A percentile compares a stretch with the other conserved stretches of the same genome.
Conservation (phyloP, 1,140 invertebrate species). For the Zelostemma sp. region DNA sequence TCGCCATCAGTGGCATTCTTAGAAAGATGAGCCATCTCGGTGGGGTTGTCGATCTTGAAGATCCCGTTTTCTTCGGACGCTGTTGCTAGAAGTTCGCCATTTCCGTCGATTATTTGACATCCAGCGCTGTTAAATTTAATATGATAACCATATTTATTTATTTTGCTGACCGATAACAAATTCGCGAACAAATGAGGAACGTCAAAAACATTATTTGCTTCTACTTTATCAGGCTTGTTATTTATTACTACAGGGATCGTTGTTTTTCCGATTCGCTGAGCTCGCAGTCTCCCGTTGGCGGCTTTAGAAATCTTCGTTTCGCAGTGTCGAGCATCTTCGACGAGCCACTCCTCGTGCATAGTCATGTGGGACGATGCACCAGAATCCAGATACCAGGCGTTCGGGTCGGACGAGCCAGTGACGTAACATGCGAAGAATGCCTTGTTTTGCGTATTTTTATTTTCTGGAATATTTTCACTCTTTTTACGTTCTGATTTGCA, state of each 20-base stretch:
- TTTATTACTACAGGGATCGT: neutral
- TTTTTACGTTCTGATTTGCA: too few species aligned
- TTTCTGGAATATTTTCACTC: too few species aligned
- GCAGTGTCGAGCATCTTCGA: neutral
- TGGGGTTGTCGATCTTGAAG: constrained; percentile 5
- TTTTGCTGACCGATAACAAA: constrained; percentile 30
- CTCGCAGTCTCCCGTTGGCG: constrained; percentile 20
- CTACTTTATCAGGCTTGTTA: neutral
- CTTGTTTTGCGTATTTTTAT: too few species aligned
- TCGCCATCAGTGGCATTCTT: neutral
- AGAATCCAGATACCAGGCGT: constrained; percentile 7
- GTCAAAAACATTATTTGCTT: constrained; percentile 19
- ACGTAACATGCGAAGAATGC: too few species aligned
- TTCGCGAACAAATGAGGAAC: constrained; percentile 14
- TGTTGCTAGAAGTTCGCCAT: constrained; percentile 3
- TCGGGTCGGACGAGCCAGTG: too few species aligned
- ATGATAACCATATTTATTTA: constrained; percentile 11
- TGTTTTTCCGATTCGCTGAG: constrained; percentile 3
- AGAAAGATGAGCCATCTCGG: neutral
- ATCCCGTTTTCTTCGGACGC: constrained; percentile 11
- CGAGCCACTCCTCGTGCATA: neutral
- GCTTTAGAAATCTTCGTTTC: neutral
- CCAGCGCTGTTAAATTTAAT: constrained; percentile 9
- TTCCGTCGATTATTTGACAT: neutral
- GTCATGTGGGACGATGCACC: constrained; percentile 9